Base-by-base conservation (phyloP, 2,797 vertebrate genomes). In the Selene dorsalis region DNA sequence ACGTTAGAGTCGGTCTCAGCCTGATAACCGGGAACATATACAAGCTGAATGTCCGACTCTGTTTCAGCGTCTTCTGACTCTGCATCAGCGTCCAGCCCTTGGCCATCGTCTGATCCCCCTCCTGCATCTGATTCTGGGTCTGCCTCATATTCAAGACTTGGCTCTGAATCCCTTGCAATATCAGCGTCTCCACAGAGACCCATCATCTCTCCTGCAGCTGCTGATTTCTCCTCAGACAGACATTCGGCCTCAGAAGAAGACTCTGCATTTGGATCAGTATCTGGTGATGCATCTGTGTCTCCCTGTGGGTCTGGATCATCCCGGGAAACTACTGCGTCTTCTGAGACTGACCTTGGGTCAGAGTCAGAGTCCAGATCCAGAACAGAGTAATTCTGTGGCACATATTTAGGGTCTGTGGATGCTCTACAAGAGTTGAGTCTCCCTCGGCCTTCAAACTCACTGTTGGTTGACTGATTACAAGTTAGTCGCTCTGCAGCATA, bases 1-100 rank as follows among this genome's bases (percentile, higher is more conserved):
- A 69, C 24, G 0, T 95, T 93, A 1, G 91, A 94, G 58, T 95
- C 93, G 0, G 85, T 91, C 57, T 94, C 93, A 0, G 84, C 83
- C 66, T 84, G 92, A 30, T 86, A 77, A n/a, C 75, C 48, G 2
- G 80, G 83, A 20, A 90, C 82, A 10, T 88, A 88, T 20, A 92
- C 92, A 6, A 71, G 87, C 67, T 90, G 91, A 52, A 78, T 66
- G 12, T 93, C 93, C 0, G 88, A 93, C 75, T 92, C 93, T 0
- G 90, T 77, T 52, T 93, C 93, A 30, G 67, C 86, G n/a, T 91
- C 91, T 4, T 64, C 88, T 0, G 87, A 93, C 61, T 93, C 92
- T 18, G 66, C 57, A 58, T 93, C 91, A 6, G 72, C 85, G 1
- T 89, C 89, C 13, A 73, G 83, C n/a, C 70, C 89, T 11, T 75